phyloP scores from a whole-genome alignment of 2,113 vertebrate species.

The Zosterops lateralis region DNA sequence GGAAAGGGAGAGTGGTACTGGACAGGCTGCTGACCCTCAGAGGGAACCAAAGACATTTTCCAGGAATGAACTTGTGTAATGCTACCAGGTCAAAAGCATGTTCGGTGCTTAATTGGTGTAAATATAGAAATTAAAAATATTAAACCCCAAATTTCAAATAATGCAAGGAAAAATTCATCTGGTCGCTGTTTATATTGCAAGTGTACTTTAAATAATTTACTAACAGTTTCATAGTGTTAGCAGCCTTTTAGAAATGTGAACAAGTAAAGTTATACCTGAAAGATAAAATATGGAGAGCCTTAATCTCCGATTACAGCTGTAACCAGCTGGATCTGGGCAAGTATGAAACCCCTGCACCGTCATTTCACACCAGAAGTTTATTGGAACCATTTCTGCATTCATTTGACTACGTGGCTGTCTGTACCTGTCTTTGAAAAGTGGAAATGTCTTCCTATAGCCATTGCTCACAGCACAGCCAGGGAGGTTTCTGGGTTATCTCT shows the following conservation, averaged over 20 bases:
- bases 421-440: background rate
- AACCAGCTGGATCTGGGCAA: background rate
- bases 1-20: background rate
- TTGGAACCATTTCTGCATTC: background rate
- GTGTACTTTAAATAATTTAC: background rate
- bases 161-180: background rate
- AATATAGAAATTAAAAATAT: background rate
- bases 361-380: background rate
- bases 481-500: background rate
- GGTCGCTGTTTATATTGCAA: background rate
- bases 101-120: background rate
- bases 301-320: background rate
- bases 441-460: background rate
- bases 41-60: background rate
- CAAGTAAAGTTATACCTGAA: background rate
- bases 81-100: background rate
- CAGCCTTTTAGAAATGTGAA: background rate
- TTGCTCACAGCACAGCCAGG: background rate
- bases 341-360: background rate
- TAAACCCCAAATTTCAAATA: background rate
- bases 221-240: background rate
- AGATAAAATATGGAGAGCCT: background rate
- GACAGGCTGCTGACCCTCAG: background rate
- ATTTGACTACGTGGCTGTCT: background rate
- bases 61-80: rapidly evolving